phyloP scores from a whole-genome alignment of 2,113 vertebrate species.

The Sander vitreus region DNA sequence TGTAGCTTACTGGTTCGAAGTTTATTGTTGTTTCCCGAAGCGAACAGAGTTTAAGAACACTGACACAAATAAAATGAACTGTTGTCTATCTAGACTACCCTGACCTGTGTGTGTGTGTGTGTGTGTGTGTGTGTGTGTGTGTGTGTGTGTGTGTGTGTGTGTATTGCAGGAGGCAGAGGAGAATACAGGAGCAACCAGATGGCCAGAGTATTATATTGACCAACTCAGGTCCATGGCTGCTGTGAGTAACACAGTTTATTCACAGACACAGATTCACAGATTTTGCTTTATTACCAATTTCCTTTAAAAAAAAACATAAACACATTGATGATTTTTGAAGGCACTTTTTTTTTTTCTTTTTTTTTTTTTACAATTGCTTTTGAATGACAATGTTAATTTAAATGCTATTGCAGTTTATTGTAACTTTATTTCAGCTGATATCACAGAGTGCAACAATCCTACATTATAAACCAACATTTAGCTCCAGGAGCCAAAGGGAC shows the following conservation, averaged over 20 bases:
- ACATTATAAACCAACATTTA: not conserved
- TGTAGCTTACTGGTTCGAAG: too few relatives aligned
- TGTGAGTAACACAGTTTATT: constrained; percentile 86
- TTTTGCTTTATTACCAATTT: not conserved
- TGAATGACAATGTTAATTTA: not conserved
- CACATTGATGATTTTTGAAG: not conserved
- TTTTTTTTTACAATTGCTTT: too few relatives aligned
- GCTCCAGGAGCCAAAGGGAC: not conserved
- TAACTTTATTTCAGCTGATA: not conserved
- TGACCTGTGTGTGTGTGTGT: too few relatives aligned
- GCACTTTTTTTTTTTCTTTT: not conserved
- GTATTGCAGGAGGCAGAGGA: constrained; percentile 91
- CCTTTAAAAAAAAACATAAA: not conserved
- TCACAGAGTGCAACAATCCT: too few relatives aligned
- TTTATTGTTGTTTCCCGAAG: too few relatives aligned
- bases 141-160: constrained; percentile 5
- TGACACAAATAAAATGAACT: too few relatives aligned
- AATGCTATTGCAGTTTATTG: not conserved
- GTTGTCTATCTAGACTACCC: too few relatives aligned
- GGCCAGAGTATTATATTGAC: constrained; percentile 96
- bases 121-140: too few relatives aligned
- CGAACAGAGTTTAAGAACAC: too few relatives aligned
- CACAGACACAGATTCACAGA: not conserved
- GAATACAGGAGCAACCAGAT: constrained; percentile 92
- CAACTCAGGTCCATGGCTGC: constrained; percentile 94